These are phyloP conservation scores for Calcarius lapponicus DNA, from an alignment of 2,797 vertebrate genomes.

Conservation along the genomic window DNA sequence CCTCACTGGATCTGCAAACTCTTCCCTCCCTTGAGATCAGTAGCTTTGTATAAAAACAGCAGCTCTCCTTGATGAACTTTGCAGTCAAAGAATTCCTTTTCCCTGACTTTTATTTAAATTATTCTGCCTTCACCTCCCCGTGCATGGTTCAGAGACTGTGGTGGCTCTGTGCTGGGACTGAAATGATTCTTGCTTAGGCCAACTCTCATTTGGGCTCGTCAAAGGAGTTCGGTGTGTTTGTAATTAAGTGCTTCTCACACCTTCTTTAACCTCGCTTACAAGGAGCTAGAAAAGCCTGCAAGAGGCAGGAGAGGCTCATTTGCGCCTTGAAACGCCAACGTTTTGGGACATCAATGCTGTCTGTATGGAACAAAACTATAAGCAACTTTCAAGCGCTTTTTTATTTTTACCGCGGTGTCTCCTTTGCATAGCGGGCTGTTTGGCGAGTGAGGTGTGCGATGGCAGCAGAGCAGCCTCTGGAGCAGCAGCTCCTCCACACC, in stretches of 20 bases:
- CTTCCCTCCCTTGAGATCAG: background rate
- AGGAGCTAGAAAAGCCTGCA: slow-evolving; percentile 9
- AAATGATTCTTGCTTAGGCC: slow-evolving; percentile 15
- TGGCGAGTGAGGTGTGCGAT: background rate
- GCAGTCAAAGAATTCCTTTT: slow-evolving; percentile 9
- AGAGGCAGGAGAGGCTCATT: slow-evolving; percentile 48
- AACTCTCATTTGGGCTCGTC: slow-evolving; percentile 56
- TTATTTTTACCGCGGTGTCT: background rate
- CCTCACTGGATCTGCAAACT: background rate
- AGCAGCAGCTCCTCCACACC: background rate
- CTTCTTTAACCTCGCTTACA: slow-evolving; percentile 36
- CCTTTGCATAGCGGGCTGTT: background rate
- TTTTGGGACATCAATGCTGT: slow-evolving; percentile 20
- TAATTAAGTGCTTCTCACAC: slow-evolving; percentile 63
- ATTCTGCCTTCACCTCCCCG: background rate
- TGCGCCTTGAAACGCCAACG: slow-evolving; percentile 33
- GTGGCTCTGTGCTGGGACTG: background rate
- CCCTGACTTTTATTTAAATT: background rate
- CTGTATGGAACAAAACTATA: background rate
- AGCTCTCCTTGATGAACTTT: background rate
- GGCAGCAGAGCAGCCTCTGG: background rate
- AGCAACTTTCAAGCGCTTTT: background rate
- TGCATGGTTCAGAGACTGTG: background rate
- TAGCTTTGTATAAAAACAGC: background rate
- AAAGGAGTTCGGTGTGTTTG: slow-evolving; percentile 23